Base-by-base conservation (phyloP, 2,113 vertebrate genomes). In the Pygoscelis adeliae region DNA sequence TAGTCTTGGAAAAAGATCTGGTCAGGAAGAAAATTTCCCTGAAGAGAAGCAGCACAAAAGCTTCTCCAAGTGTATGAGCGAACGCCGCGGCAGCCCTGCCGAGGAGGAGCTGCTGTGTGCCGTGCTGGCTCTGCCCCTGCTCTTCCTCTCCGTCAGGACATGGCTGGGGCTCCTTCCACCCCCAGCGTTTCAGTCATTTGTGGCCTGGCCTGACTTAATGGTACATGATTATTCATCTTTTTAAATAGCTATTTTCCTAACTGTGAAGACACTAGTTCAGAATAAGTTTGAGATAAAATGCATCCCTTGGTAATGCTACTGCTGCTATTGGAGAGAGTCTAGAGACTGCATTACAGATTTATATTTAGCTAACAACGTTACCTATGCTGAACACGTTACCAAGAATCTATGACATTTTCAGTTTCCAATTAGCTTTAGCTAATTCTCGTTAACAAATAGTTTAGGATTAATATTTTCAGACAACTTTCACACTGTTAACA, bases 31-130 rank as follows among this genome's bases (percentile, higher is more conserved):
- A 27, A 38, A 72, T 5, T 17, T 18, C 44, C 32, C 38, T 6
- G 55, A 38, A 22, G 1, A 17, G 61, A n/a, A 69, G 73, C 22
- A 36, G 42, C 46, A 55, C n/a, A 20, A 40, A 81, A 49, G 15
- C 17, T 50, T 38, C 52, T 82, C 38, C 42, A 12, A 38, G 61
- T 4, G 11, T 13, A 4, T 0, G 5, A 56, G 47, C 8, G 27
- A 23, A 29, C 0, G 7, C 4, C 0, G 10, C 7, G 6, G 34
- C 74, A 62, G 55, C 62, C 40, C 8, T 0, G 13, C 29, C 2
- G 3, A 50, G 49, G 47, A 34, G 58, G 52, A 66, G 80, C 72
- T 10, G 72, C 63, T 11, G 2, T 2, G 65, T 11, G 38, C 46
- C 2, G 2, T 1, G 19, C 42, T 14, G 49, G 80, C 70, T 49